Percentiles rank a stretch among this genome's conserved stretches.
Conservation (phyloP, 2,113 vertebrate genomes). For the Thomomys bottae region DNA sequence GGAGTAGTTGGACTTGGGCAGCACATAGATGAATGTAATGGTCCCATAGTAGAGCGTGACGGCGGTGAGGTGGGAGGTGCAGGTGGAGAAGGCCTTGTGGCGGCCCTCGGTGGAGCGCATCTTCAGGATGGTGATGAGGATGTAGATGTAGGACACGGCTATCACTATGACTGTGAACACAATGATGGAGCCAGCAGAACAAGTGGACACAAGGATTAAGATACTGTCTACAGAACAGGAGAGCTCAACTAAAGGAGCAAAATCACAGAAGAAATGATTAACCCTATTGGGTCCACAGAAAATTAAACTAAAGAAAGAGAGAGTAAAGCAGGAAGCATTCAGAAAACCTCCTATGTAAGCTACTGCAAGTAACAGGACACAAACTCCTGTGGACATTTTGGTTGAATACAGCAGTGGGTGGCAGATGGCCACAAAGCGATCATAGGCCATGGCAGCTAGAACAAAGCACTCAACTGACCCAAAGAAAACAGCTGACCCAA, state of each 20-base stretch:
- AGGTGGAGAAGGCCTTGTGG: slow-evolving; percentile 62
- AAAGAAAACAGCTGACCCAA: slow-evolving; percentile 29
- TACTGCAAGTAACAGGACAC: neutral
- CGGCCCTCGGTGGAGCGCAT: neutral
- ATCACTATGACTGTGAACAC: slow-evolving; percentile 33
- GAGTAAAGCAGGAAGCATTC: neutral
- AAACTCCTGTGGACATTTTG: slow-evolving; percentile 51
- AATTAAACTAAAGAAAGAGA: slow-evolving; percentile 1
- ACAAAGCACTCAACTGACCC: slow-evolving; percentile 50
- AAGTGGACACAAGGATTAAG: neutral
- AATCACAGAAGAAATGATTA: slow-evolving; percentile 73
- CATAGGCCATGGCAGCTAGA: slow-evolving; percentile 64
- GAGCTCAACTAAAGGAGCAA: slow-evolving; percentile 60
- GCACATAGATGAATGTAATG: slow-evolving; percentile 49
- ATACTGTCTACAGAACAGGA: slow-evolving; percentile 6
- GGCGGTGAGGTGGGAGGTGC: slow-evolving; percentile 62
- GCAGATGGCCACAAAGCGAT: slow-evolving; percentile 65
- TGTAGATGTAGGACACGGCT: slow-evolving; percentile 2
- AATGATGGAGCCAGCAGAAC: slow-evolving; percentile 38
- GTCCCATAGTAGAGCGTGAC: slow-evolving; percentile 66
- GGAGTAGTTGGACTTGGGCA: slow-evolving; percentile 51
- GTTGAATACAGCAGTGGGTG: slow-evolving; percentile 47
- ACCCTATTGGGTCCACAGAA: slow-evolving; percentile 68
- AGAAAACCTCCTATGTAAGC: slow-evolving; percentile 1
- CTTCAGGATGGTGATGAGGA: slow-evolving; percentile 50